Evolutionary conservation across 2,888 invertebrate species (phyloP), one percentile per base, ranked within the genome.

Genomic region (Amblyjoppa proteus): DNA sequence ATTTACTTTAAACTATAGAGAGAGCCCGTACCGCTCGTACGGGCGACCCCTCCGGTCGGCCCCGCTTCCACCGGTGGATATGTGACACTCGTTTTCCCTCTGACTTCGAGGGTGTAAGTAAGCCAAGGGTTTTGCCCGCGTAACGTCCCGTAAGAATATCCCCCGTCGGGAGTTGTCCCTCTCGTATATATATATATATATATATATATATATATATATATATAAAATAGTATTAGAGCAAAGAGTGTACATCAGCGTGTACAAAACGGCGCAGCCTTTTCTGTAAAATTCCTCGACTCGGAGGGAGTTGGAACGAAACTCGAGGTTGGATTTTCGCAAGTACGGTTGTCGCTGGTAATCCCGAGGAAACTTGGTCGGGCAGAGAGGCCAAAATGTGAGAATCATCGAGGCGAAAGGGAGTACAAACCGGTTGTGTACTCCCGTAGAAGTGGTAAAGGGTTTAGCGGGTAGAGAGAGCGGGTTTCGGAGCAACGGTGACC

Each of bases 1-100:
- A 87, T 88, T 87, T 88, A 87, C 83, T 78, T 82, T 79, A 81
- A 85, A 81, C 83, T 87, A 80, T 51, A 83, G 83, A 45, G 45
- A 45, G 41, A 80, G 77, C 78, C 70, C 45, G 64, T 61, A 74
- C 79, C 76, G 53, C 80, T 53, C 81, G 28, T 58, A 69, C 56
- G 58, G 66, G 45, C 53, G 31, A 76, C 68, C 83, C 71, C 53
- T 70, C 53, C 69, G 53, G 82, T 68, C 31, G 38, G 70, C 38
- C 34, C 61, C 25, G 34, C 38, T 51, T 64, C 64, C 45, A 66
- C 61, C 64, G 31, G 16, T 75, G 70, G 79, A 75, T 80, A 75
- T 79, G 83, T 75, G 79, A 76, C 79, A 80, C 83, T 80, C 79
- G 75, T 84, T 79, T 84, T 80, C 70, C 69, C 79, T 68, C 70